phyloP scores from a whole-genome alignment of 2,113 vertebrate species.

The Brienomyrus brachyistius region DNA sequence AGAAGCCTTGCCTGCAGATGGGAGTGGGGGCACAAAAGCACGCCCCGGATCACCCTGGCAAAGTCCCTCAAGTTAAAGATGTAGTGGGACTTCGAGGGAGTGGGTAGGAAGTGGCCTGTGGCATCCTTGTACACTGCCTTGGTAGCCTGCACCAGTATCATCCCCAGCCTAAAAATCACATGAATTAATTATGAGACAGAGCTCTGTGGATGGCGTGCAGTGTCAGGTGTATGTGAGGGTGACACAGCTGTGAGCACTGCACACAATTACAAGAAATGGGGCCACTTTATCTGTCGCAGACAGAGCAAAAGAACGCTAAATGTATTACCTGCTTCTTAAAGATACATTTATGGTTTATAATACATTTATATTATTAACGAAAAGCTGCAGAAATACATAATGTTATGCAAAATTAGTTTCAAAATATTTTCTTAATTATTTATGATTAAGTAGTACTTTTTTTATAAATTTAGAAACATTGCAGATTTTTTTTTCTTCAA shows the following conservation, averaged over 20 bases:
- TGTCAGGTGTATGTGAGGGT: neutral
- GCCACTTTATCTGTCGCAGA: neutral
- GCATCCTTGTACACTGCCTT: conserved; percentile 74
- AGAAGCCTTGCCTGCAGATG: conserved; percentile 52
- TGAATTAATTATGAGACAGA: neutral
- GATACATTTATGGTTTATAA: neutral
- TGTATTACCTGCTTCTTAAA: neutral
- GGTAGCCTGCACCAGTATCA: conserved; percentile 79
- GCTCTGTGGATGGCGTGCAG: neutral
- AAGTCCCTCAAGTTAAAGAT: conserved; percentile 89
- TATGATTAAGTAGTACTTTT: neutral
- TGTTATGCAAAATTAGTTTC: neutral
- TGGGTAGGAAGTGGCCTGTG: conserved; percentile 78
- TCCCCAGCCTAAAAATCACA: conserved; percentile 65
- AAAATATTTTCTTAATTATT: neutral
- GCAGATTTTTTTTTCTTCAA: neutral
- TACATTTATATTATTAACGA: neutral
- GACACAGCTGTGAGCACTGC: neutral
- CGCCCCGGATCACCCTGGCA: conserved; percentile 77
- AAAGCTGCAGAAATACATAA: neutral
- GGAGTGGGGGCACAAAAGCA: conserved; percentile 77
- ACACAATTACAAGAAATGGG: neutral
- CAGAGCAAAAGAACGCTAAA: neutral
- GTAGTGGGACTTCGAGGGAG: conserved; percentile 90
- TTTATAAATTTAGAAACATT: neutral